Percentiles rank a stretch among this genome's conserved stretches.
phyloP scores from a whole-genome alignment of 2,888 invertebrate species.

The Caenorhabditis sp. region DNA sequence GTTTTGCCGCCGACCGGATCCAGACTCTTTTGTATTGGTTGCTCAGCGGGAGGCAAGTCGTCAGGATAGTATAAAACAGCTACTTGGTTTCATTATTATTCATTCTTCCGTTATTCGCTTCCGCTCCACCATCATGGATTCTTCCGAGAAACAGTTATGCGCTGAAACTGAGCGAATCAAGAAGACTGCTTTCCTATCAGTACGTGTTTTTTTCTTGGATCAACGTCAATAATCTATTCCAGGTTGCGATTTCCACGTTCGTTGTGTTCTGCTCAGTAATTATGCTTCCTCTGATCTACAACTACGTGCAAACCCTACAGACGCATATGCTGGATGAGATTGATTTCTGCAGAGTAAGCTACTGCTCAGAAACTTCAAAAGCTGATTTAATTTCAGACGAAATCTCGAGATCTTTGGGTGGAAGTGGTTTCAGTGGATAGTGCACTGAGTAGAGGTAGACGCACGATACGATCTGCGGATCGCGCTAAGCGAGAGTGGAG shows the following conservation, averaged over 20 bases:
- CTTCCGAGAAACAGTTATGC: conserved; percentile 49
- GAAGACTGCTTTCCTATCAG: conserved; percentile 62
- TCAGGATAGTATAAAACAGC: conserved; percentile 40
- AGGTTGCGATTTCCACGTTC: conserved; percentile 81
- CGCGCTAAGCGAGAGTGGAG: conserved; percentile 69
- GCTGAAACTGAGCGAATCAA: conserved; percentile 59
- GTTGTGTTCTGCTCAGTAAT: conserved; percentile 82
- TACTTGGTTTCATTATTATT: conserved; percentile 12
- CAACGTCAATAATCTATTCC: not conserved
- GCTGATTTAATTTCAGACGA: conserved; percentile 52
- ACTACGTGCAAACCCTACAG: conserved; percentile 72
- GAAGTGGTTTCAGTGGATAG: conserved; percentile 71
- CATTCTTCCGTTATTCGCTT: not conserved
- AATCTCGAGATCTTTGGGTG: conserved; percentile 72
- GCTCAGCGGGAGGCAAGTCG: conserved; percentile 60
- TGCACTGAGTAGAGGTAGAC: conserved; percentile 44
- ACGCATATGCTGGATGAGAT: conserved; percentile 81
- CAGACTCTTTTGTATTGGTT: conserved; percentile 42
- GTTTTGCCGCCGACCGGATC: conserved; percentile 53
- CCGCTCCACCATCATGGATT: conserved; percentile 39
- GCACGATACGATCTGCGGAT: conserved; percentile 46
- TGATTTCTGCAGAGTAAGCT: conserved; percentile 79
- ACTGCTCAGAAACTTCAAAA: too few relatives aligned
- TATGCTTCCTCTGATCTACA: conserved; percentile 82
- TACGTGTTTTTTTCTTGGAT: conserved; percentile 4